A percentile compares a stretch with the other conserved stretches of the same genome.
phyloP scores from a whole-genome alignment of 2,888 invertebrate species.

The Polyommatus iphigenia region DNA sequence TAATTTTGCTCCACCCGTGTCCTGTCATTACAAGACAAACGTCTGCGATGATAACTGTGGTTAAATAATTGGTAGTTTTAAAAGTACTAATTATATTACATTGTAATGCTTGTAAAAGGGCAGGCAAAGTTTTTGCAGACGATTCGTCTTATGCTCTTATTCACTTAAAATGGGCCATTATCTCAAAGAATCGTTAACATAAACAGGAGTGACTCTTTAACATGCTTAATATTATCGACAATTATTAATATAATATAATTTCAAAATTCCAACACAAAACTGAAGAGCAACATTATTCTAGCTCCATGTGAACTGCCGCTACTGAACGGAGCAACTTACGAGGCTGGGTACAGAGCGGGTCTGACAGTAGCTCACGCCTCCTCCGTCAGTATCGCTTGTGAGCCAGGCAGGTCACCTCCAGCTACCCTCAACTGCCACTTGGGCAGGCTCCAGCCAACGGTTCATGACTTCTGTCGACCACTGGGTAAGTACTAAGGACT shows the following conservation, averaged over 20 bases:
- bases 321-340: constrained; percentile 85
- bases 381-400: constrained; percentile 87
- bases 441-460: constrained; percentile 82
- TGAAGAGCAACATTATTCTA: constrained; percentile 44
- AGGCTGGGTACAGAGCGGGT: constrained; percentile 88
- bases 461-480: constrained; percentile 75
- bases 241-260: background rate
- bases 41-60: background rate
- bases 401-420: constrained; percentile 75
- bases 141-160: background rate
- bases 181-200: background rate
- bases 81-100: background rate
- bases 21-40: constrained; percentile 11
- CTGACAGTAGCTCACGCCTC: constrained; percentile 91
- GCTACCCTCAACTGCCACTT: constrained; percentile 83
- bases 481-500: too few relatives aligned
- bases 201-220: too few relatives aligned
- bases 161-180: background rate
- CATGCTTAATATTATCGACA: too few relatives aligned
- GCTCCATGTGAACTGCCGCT: constrained; percentile 86
- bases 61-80: background rate
- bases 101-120: background rate
- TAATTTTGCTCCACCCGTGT: background rate
- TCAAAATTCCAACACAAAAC: background rate
- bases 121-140: background rate